These are phyloP conservation scores for Steatornis caripensis DNA, from an alignment of 2,113 vertebrate species.

Conservation along the genomic window DNA sequence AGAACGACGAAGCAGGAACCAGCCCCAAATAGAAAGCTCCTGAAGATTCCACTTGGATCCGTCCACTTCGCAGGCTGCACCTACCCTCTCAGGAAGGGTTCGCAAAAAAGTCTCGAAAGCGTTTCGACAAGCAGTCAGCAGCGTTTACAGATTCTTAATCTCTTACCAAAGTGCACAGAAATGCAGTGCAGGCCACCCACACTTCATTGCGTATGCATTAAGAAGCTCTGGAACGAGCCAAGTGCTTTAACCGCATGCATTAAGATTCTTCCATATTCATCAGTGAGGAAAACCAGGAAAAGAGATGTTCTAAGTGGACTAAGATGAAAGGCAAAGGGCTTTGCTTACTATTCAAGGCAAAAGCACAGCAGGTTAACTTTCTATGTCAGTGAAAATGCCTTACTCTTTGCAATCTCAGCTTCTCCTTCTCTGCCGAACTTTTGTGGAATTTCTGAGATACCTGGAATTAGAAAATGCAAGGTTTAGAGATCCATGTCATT, in stretches of 20 bases:
- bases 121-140: background rate
- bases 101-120: background rate
- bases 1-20: background rate
- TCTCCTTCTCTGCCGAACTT: conserved; percentile 70
- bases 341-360: background rate
- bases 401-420: conserved; percentile 71
- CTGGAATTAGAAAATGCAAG: conserved; percentile 50
- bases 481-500: background rate
- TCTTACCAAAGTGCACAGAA: background rate
- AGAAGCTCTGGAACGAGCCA: background rate
- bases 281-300: background rate
- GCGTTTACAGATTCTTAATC: background rate
- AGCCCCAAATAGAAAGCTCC: background rate
- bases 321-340: background rate
- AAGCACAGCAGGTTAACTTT: background rate
- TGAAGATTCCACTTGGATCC: background rate
- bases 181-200: background rate
- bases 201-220: background rate
- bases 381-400: conserved; percentile 20
- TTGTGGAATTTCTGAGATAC: conserved; percentile 52
- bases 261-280: background rate
- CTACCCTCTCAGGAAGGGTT: background rate
- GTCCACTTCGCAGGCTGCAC: background rate
- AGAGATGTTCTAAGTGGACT: background rate
- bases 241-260: background rate